Evolutionary conservation across 2,888 invertebrate species (phyloP), one percentile per base, ranked within the genome.

Genomic region (Serrognathus titanus): DNA sequence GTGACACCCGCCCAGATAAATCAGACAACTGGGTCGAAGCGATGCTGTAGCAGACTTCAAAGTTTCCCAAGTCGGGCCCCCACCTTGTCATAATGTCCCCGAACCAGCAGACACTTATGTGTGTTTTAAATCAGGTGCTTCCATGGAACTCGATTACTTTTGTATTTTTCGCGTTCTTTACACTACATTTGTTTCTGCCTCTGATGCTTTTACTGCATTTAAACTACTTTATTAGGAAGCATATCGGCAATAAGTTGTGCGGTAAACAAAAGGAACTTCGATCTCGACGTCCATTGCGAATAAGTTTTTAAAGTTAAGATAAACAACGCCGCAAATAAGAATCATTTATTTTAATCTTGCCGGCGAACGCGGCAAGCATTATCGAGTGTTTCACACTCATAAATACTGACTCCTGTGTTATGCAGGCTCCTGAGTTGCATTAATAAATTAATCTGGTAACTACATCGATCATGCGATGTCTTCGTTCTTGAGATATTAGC

Each of bases 11-110:
- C 63, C 24, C 62, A 70, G 70, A 72, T 72, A 72, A 73, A 73
- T 72, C 72, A 71, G 71, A 69, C 69, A 71, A 71, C 67, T 69
- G 65, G 72, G 73, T 71, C 72, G 71, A 65, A 64, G 58, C 63
- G 70, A 71, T 69, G 71, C 66, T 68, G 24, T 64, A 63, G 63
- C 72, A 66, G 60, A 64, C 57, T 13, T 36, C 48, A 36, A 16
- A 13, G 39, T 40, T n/a, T 20, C 31, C 48, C 61, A 59, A 31
- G 24, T 31, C 24, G 24, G 55, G 60, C 58, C 64, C 61, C 63
- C 61, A 66, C 66, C 67, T 67, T 66, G 66, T 67, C 63, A 67
- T 66, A 68, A 69, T 67, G 66, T 66, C 63, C 57, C 53, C 53
- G 59, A 61, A 64, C 67, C 65, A 63, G 61, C 55, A 59, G 69